Percentiles rank a stretch among this genome's conserved stretches.
Conservation (phyloP, 2,888 invertebrate genomes). For the Ichneumon xanthorius region DNA sequence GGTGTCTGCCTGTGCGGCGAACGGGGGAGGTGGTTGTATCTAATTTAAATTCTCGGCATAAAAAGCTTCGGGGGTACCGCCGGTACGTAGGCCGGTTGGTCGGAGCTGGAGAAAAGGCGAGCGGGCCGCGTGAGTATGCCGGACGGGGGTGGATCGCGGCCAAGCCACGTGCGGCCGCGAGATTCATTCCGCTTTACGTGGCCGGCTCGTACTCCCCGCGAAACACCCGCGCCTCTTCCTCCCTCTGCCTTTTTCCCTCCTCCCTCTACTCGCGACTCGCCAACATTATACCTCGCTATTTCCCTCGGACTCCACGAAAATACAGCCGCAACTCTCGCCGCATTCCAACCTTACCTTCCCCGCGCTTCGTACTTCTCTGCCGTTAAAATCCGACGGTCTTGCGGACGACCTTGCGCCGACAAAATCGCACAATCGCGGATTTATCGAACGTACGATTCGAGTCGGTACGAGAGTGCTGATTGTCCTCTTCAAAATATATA, state of each 20-base stretch:
- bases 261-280: slow-evolving; percentile 50
- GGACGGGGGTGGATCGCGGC: slow-evolving; percentile 81
- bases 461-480: neutral
- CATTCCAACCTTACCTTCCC: slow-evolving; percentile 61
- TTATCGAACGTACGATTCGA: slow-evolving; percentile 54
- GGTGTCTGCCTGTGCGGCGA: slow-evolving; percentile 71
- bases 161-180: slow-evolving; percentile 83
- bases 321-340: slow-evolving; percentile 58
- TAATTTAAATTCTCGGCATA: slow-evolving; percentile 83
- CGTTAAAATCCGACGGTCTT: slow-evolving; percentile 39
- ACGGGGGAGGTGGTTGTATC: slow-evolving; percentile 78
- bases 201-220: slow-evolving; percentile 77
- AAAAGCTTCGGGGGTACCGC: slow-evolving; percentile 73
- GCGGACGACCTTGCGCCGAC: slow-evolving; percentile 48
- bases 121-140: slow-evolving; percentile 58
- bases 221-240: slow-evolving; percentile 63
- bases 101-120: slow-evolving; percentile 62
- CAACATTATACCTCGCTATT: slow-evolving; percentile 52
- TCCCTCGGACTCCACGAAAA: slow-evolving; percentile 68
- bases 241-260: slow-evolving; percentile 53
- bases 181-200: slow-evolving; percentile 83
- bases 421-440: slow-evolving; percentile 28
- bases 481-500: neutral
- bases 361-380: slow-evolving; percentile 33
- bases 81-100: slow-evolving; percentile 39